Evolutionary conservation across 2,113 vertebrate species (phyloP), one percentile per base, ranked within the genome.

Genomic region (Thymallus thymallus): DNA sequence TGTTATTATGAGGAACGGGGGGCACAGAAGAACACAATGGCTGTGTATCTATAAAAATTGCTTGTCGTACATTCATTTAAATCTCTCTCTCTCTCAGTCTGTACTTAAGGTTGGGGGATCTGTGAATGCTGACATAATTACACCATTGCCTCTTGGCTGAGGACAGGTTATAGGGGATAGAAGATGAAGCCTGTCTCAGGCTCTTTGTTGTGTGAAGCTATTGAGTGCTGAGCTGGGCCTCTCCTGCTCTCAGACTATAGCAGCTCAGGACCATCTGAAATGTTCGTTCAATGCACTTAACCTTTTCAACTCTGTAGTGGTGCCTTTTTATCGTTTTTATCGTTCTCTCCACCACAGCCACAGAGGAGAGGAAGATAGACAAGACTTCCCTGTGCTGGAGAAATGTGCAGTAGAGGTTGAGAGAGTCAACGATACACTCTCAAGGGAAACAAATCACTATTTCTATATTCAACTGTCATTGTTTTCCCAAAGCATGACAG

Each of bases 401-500:
- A 60, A 32, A 62, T 20, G 32, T 4, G 9, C 10, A 1, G 13
- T 7, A 16, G 20, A 35, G 63, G 16, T 1, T 18, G 63, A 41
- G 30, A 5, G 32, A 67, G 29, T 66, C 26, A n/a, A 22, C 64
- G 41, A 41, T 9, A 16, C 20, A 20, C 32, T 66, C 14, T 65
- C 63, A 16, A 32, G 29, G 18, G 68, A 72, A 24, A 62, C 4
- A 56, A 71, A n/a, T 29, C 29, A 13, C 32, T 76, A 79, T 84
- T 80, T 88, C 77, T 71, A 77, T 77, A 82, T 84, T 76, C 76
- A 74, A 75, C 81, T 74, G 78, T 77, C 77, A 76, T 81, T 84
- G 81, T 83, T 85, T 51, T 88, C 72, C 85, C 86, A 80, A 85
- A 86, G 84, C 84, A 85, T 87, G 82, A 63, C 24, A 70, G 87